Conservation (phyloP, 2,113 vertebrate genomes). For the Ictalurus furcatus region DNA sequence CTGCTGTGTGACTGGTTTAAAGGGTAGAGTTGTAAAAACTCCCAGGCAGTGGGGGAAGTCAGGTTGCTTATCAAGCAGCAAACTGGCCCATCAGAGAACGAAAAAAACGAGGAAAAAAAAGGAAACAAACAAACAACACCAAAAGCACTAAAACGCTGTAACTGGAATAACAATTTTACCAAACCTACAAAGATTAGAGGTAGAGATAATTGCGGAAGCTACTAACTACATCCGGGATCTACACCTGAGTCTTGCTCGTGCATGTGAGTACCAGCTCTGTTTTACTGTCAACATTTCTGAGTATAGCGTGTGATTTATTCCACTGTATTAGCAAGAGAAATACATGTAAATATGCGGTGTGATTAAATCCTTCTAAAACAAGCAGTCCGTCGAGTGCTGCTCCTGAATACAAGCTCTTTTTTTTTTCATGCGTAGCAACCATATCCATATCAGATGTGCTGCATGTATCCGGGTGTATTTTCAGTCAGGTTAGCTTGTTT, state of each 20-base stretch:
- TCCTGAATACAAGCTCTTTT: not conserved
- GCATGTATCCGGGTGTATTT: not conserved
- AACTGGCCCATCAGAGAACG: constrained; percentile 17
- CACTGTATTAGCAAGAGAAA: not conserved
- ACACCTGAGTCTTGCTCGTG: not conserved
- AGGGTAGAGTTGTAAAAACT: constrained; percentile 80
- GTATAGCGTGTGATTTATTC: not conserved
- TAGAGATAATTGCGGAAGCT: not conserved
- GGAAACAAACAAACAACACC: not conserved
- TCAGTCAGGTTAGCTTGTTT: not conserved
- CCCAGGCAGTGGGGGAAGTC: constrained; percentile 71
- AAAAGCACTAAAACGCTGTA: not conserved
- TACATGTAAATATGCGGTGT: not conserved
- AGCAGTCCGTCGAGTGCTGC: not conserved
- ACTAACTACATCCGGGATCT: constrained; percentile 6
- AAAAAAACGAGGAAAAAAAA: constrained; percentile 38
- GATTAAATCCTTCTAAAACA: not conserved
- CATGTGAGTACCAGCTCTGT: constrained; percentile 8
- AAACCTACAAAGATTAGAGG: not conserved
- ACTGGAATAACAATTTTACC: constrained; percentile 57
- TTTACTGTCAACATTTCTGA: not conserved
- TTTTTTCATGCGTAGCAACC: not conserved
- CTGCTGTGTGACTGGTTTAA: constrained; percentile 64
- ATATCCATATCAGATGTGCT: not conserved
- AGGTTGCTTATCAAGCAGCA: constrained; percentile 34